Base-by-base conservation (phyloP, 2,888 invertebrate species). In the Rhogogaster chlorosoma region DNA sequence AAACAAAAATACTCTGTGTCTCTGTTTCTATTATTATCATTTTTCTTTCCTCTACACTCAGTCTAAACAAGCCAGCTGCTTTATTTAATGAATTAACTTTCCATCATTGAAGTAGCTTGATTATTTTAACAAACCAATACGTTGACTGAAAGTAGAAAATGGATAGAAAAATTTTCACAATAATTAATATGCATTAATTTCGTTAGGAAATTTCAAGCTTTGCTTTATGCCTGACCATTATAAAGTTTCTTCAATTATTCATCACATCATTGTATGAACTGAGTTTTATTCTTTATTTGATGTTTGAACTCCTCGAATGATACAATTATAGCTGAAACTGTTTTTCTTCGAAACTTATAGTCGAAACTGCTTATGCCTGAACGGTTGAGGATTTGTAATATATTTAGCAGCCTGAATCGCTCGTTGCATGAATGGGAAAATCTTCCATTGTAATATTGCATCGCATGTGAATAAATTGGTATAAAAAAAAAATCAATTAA, bases 361-460 rank as follows among this genome's bases (percentile, higher is more conserved):
- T n/a, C n/a, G 7, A 53, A 53, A 53, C n/a, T 53, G 53, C 53
- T 53, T 53, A 53, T 53, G 53, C 53, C 53, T 53, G n/a, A 53
- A 53, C 53, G 53, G 53, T 53, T n/a, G 7, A 53, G 53, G 53
- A 53, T n/a, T 53, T 53, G 0, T n/a, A 53, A 53, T 85, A 89
- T 87, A 88, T 87, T 88, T 87, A 89, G 88, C 91, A 92, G 92
- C 90, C 90, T 91, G 88, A 90, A 91, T 90, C 89, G 91, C 90
- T 91, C 91, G 85, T 84, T 90, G 89, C 89, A 89, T 84, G 86
- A 84, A 84, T 78, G 70, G 32, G 73, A 86, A 7, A 9, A 86
- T 67, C 1, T 67, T 67, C 29, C 32, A 32, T 32, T 86, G 86
- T 84, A 70, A 78, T 86, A 53, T 53, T 49, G 29, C 29, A 49